Conservation (phyloP, 2,888 invertebrate species). For the Capitulum mitella region DNA sequence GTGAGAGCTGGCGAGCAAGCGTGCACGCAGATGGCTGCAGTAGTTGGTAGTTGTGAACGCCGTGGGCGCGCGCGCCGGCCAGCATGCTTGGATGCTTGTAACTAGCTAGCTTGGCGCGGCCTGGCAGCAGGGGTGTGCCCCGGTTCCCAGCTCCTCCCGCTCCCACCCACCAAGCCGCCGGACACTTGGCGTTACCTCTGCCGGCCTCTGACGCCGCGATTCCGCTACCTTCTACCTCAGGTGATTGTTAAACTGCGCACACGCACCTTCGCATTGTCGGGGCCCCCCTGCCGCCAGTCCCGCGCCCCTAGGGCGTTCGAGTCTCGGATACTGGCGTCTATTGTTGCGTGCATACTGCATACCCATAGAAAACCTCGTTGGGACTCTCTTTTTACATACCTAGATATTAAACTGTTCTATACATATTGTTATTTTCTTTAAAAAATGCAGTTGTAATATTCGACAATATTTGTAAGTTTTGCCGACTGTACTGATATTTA, state of each 20-base stretch:
- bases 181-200: neutral
- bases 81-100: conserved; percentile 8
- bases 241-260: neutral
- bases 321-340: neutral
- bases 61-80: neutral
- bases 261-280: neutral
- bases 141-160: neutral
- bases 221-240: conserved; percentile 10
- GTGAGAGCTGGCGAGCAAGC: neutral
- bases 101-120: conserved; percentile 2
- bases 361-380: conserved; percentile 22
- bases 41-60: neutral
- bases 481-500: conserved; percentile 22
- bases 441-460: conserved; percentile 23
- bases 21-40: neutral
- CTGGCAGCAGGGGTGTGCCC: neutral
- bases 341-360: conserved; percentile 7
- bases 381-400: conserved; percentile 24
- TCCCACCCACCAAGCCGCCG: neutral
- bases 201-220: neutral
- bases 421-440: conserved; percentile 24
- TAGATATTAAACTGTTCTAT: conserved; percentile 24
- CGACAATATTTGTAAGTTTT: conserved; percentile 23
- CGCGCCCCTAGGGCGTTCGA: neutral
- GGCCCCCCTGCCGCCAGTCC: neutral